A percentile compares a stretch with the other conserved stretches of the same genome.
phyloP scores from a whole-genome alignment of 2,888 invertebrate genomes.

The Rhodophaea formosa region DNA sequence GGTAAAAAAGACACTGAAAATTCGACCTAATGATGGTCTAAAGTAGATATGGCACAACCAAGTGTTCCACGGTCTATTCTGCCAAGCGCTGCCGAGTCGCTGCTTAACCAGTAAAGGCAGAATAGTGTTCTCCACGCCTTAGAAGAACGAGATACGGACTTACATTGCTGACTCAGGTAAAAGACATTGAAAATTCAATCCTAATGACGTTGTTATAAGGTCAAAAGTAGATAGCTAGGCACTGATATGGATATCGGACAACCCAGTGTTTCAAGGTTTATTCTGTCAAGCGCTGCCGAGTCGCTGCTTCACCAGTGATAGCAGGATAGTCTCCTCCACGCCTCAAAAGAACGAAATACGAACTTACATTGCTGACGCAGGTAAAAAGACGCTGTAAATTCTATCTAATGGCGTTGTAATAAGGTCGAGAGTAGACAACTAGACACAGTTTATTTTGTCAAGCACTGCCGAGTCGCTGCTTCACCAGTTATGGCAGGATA shows the following conservation, averaged over 20 bases:
- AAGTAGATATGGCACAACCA: too few relatives aligned
- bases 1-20: slow-evolving; percentile 61
- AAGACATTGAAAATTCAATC: slow-evolving; percentile 10
- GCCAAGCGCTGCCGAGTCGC: slow-evolving; percentile 74
- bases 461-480: slow-evolving; percentile 82
- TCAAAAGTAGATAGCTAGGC: too few relatives aligned
- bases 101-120: slow-evolving; percentile 85
- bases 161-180: slow-evolving; percentile 84
- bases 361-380: slow-evolving; percentile 83
- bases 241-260: too few relatives aligned
- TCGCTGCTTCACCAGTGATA: slow-evolving; percentile 84
- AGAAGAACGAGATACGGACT: slow-evolving; percentile 80
- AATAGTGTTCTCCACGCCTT: slow-evolving; percentile 83
- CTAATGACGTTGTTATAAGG: background rate
- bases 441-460: slow-evolving; percentile 85
- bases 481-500: slow-evolving; percentile 83
- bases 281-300: slow-evolving; percentile 80
- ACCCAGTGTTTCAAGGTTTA: slow-evolving; percentile 83
- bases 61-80: slow-evolving; percentile 85
- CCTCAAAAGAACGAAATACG: slow-evolving; percentile 82
- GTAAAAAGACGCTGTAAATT: slow-evolving; percentile 53
- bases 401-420: slow-evolving; percentile 12
- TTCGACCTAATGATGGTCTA: too few relatives aligned
- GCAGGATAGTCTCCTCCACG: slow-evolving; percentile 83
- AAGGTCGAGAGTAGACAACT: too few relatives aligned